Percentiles rank a stretch among this genome's conserved stretches.
Evolutionary conservation across 2,113 vertebrate genomes (phyloP).

Genomic region (Plecotus auritus): DNA sequence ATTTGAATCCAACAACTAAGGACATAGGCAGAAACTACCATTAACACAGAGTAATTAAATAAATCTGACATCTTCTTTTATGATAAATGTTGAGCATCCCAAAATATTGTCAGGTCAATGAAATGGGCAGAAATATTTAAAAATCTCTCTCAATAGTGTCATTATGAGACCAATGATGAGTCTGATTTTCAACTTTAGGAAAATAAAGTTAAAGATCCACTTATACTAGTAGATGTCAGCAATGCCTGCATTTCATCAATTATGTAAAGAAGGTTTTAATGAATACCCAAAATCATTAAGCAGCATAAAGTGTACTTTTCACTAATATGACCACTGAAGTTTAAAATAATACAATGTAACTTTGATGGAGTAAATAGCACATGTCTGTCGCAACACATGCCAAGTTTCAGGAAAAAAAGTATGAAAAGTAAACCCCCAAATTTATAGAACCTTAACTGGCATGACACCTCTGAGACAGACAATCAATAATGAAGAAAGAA

Average conservation of each 20-base stretch:
- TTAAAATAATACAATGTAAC: background rate
- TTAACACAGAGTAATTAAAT: background rate
- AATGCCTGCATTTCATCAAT: background rate
- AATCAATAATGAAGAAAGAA: conserved; percentile 20
- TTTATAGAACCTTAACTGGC: background rate
- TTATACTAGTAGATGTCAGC: background rate
- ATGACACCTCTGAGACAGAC: background rate
- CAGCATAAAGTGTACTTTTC: background rate
- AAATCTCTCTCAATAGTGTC: background rate
- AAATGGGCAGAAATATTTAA: background rate
- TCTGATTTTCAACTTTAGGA: background rate
- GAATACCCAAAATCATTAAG: background rate
- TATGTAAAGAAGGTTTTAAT: background rate
- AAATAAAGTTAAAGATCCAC: background rate
- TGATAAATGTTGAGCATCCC: background rate
- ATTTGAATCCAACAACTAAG: background rate
- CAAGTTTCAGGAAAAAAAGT: background rate
- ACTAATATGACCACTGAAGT: background rate
- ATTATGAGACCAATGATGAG: background rate
- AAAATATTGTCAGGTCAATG: background rate
- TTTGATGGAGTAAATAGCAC: background rate
- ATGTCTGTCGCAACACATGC: background rate
- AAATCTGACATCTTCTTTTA: background rate
- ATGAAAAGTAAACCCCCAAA: background rate
- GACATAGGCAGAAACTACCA: background rate